phyloP scores from a whole-genome alignment of 2,888 invertebrate species.

The Dolichopus griseipennis region DNA sequence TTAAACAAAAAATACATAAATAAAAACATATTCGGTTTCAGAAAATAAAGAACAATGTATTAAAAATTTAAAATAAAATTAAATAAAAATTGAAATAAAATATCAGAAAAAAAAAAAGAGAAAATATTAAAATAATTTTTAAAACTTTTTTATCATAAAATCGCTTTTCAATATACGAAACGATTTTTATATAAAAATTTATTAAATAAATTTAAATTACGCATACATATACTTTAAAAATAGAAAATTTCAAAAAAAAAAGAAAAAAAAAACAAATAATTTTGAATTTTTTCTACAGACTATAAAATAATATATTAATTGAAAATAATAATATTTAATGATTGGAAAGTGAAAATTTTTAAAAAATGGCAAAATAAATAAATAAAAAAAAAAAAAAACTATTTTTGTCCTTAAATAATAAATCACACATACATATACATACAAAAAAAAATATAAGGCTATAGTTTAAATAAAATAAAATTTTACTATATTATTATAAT shows the following conservation, averaged over 20 bases:
- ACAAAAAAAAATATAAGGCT: not conserved
- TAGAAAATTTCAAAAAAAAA: no score
- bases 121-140: not conserved
- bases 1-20: not conserved
- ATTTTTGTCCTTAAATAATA: not conserved
- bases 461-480: conserved; percentile 1
- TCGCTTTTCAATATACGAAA: not conserved
- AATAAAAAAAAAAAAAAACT: not conserved
- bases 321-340: no score
- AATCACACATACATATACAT: not conserved
- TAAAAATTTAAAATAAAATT: not conserved
- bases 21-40: not conserved
- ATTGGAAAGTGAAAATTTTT: no score
- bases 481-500: not conserved
- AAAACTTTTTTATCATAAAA: no score
- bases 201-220: not conserved
- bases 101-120: not conserved
- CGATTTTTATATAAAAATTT: not conserved
- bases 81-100: not conserved
- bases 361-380: not conserved
- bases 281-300: no score
- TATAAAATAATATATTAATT: no score
- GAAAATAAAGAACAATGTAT: not conserved
- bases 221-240: no score
- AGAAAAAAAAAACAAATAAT: no score